These are phyloP conservation scores for Hapalemur alaotrensis DNA, from an alignment of 2,797 vertebrate species.

Conservation along the genomic window DNA sequence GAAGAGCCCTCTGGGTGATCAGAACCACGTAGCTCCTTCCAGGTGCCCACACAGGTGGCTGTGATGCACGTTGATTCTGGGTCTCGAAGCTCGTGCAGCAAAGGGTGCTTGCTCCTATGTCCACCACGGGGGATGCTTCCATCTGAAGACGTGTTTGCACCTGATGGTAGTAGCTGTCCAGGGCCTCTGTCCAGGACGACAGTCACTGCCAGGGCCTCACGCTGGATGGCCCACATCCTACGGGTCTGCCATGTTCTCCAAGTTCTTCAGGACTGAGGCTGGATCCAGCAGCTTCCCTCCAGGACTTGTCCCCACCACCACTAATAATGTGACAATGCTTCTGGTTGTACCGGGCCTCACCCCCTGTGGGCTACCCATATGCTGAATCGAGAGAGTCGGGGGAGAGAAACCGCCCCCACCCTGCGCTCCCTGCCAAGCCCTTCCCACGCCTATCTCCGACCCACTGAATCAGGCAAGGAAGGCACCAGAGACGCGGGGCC, in stretches of 20 bases:
- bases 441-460: background rate
- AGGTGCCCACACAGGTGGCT: background rate
- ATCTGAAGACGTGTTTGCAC: background rate
- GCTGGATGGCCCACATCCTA: background rate
- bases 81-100: background rate
- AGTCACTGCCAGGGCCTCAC: background rate
- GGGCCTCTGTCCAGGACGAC: background rate
- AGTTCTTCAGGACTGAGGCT: background rate
- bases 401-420: background rate
- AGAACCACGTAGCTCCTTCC: background rate
- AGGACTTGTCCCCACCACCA: background rate
- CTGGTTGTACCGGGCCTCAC: too few relatives aligned
- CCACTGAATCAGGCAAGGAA: background rate
- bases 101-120: background rate
- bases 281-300: background rate
- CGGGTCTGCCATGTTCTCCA: background rate
- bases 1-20: background rate
- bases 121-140: background rate
- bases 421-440: background rate
- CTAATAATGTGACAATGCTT: background rate
- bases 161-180: background rate
- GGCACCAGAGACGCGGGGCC: background rate
- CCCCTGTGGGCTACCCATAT: accelerated
- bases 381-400: background rate
- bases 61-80: background rate